Evolutionary conservation across 2,113 vertebrate genomes (phyloP), one percentile per base, ranked within the genome.

Genomic region (Atlantisia rogersi): DNA sequence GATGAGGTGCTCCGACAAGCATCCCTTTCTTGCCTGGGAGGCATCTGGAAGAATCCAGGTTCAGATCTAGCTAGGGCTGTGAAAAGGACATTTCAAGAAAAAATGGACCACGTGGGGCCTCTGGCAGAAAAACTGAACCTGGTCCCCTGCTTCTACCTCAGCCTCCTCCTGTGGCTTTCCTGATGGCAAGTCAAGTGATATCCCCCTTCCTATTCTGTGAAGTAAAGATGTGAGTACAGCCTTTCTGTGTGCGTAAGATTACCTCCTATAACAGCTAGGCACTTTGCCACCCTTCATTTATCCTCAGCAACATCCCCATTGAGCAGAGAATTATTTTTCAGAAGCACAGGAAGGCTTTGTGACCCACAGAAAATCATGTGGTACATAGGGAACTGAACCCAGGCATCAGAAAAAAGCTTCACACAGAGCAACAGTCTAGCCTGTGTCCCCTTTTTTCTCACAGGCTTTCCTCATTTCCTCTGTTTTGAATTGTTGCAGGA

Each of bases 291-390:
- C 28, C 52, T 82, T 74, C 65, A 85, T 85, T 94, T 65, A 94
- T 55, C 37, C 68, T 77, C 75, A 80, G 39, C 39, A 86, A 64
- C 62, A 82, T 68, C 56, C 26, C 60, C 0, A 1, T 48, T 77
- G 86, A 91, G 70, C 35, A 92, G 32, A 63, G 25, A 94, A 78
- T 70, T 88, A 26, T 58, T 84, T 95, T 94, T 83, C 86, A 71
- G 91, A 83, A 81, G 68, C 39, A 64, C 48, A 60, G 80, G 52
- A 93, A 91, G 69, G 22, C 56, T 92, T 71, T 0, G 0, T 82
- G 24, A 92, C 64, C 52, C 64, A 56, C 26, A 56, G 29, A 94
- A 94, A 39, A 78, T 44, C 50, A 86, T 5, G 11, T 22, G 77
- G 62, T 29, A 90, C 40, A 77, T 73, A 52, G 22, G 11, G 22